Conservation (phyloP, 2,888 invertebrate species). For the Zaprionus lineosus region DNA sequence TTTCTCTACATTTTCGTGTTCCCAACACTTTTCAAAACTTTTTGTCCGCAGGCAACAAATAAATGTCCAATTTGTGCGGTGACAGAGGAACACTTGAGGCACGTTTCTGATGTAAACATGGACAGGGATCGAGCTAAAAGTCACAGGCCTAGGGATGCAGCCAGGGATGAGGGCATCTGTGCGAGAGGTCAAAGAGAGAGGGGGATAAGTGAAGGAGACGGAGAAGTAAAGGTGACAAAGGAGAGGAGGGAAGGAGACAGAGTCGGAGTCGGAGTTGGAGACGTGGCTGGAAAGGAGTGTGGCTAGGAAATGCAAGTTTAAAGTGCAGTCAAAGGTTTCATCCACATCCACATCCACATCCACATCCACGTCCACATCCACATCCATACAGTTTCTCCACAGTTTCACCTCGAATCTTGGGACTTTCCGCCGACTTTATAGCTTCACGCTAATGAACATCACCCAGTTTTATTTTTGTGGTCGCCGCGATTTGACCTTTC, state of each 20-base stretch:
- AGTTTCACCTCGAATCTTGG: conserved; percentile 43
- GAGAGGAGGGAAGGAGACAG: conserved; percentile 12
- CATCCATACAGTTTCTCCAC: no score
- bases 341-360: no score
- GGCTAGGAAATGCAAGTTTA: conserved; percentile 46
- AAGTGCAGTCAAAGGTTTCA: conserved; percentile 60
- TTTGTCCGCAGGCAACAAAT: conserved; percentile 66
- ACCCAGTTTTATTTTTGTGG: conserved; percentile 65
- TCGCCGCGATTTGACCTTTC: conserved; percentile 51
- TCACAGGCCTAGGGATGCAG: conserved; percentile 48
- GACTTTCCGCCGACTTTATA: conserved; percentile 64
- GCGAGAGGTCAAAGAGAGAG: no score
- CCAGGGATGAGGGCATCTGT: no score
- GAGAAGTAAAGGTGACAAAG: no score
- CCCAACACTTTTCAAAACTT: conserved; percentile 49
- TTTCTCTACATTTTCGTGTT: conserved; percentile 3
- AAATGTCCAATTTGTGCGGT: conserved; percentile 79
- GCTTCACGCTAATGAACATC: conserved; percentile 77
- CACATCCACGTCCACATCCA: no score
- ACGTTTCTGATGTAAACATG: conserved; percentile 78
- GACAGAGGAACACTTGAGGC: conserved; percentile 78
- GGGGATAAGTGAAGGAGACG: no score
- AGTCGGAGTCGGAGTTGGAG: not conserved
- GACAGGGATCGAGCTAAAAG: conserved; percentile 61
- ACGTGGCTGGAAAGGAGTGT: not conserved